Percentiles rank a stretch among this genome's conserved stretches.
phyloP scores from a whole-genome alignment of 2,113 vertebrate genomes.

The zebrafish (Danio rerio) region GRCz12tu NC_133176.1:34697501-34698000 shows the following conservation, averaged over 20 bases:
- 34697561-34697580: neutral
- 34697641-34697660: constrained; percentile 91
- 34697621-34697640: constrained; percentile 91
- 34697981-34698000: too few relatives aligned
- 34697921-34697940: too few relatives aligned
- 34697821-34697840: neutral
- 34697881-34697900: too few relatives aligned
- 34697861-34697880: neutral
- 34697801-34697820: neutral
- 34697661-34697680: constrained; percentile 88
- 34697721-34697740: constrained; percentile 64
- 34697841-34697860: neutral
- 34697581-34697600: constrained; percentile 84
- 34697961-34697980: too few relatives aligned
- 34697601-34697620: constrained; percentile 89
- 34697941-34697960: too few relatives aligned
- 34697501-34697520: neutral
- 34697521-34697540: neutral
- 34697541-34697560: neutral
- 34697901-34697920: too few relatives aligned
- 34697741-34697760: constrained; percentile 3
- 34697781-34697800: neutral
- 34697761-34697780: neutral
- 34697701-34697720: constrained; percentile 85
- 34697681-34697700: constrained; percentile 87